Conservation (phyloP, 1,140 invertebrate genomes). For the Rhyzopertha dominica region DNA sequence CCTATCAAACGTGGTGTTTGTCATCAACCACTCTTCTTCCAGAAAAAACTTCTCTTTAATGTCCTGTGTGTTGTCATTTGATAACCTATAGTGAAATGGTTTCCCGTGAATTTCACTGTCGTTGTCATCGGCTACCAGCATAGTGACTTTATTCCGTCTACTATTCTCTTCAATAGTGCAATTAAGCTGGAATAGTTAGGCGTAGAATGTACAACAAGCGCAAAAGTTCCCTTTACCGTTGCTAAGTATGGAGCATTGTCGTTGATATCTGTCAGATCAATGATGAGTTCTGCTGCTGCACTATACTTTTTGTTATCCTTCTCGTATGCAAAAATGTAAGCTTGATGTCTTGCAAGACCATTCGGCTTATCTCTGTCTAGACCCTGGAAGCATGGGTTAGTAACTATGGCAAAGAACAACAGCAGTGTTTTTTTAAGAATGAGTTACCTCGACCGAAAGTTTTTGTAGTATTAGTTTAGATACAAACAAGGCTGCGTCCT, state of each 20-base stretch:
- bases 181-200: slow-evolving; percentile 2
- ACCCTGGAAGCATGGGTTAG: too few relatives aligned
- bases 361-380: slow-evolving; percentile 82
- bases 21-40: slow-evolving; percentile 48
- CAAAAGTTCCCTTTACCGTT: slow-evolving; percentile 64
- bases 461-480: too few relatives aligned
- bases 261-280: slow-evolving; percentile 78
- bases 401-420: too few relatives aligned
- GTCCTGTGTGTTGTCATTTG: slow-evolving; percentile 58
- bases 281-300: slow-evolving; percentile 63
- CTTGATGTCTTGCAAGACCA: slow-evolving; percentile 77
- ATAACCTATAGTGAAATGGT: slow-evolving; percentile 72
- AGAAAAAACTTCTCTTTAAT: slow-evolving; percentile 64
- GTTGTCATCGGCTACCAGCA: slow-evolving; percentile 70
- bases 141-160: slow-evolving; percentile 64
- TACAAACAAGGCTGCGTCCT: too few relatives aligned
- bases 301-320: slow-evolving; percentile 62
- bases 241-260: slow-evolving; percentile 84
- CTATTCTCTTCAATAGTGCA: too few relatives aligned
- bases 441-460: too few relatives aligned
- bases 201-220: slow-evolving; percentile 8
- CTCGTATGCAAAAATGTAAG: slow-evolving; percentile 78
- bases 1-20: slow-evolving; percentile 75
- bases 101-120: slow-evolving; percentile 74
- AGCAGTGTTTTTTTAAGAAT: too few relatives aligned